phyloP scores from a whole-genome alignment of 2,113 vertebrate genomes.

The Pomatorhinus ruficollis region DNA sequence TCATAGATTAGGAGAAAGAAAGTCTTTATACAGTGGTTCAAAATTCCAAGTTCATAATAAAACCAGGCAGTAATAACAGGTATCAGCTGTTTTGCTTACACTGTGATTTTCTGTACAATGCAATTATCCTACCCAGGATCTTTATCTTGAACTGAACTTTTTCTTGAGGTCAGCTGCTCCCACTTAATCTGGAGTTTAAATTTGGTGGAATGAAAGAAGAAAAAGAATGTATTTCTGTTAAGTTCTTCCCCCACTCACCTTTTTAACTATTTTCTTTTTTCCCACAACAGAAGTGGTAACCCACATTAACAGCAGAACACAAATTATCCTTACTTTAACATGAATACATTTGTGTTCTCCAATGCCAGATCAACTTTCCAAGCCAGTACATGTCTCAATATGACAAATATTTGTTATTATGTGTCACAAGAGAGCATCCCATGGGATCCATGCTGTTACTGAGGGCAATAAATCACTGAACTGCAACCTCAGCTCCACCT shows the following conservation, averaged over 20 bases:
- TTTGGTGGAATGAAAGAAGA: background rate
- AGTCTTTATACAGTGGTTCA: background rate
- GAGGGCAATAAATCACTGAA: background rate
- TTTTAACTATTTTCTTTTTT: background rate
- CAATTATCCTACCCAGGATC: background rate
- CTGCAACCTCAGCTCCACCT: background rate
- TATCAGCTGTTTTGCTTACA: background rate
- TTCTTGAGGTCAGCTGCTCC: background rate
- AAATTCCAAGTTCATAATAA: background rate
- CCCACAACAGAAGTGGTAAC: background rate
- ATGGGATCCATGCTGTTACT: background rate
- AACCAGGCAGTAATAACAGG: background rate
- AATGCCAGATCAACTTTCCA: background rate
- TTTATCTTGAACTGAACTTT: background rate
- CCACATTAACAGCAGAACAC: background rate
- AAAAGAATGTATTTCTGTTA: background rate
- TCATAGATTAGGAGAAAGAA: background rate
- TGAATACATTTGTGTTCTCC: background rate
- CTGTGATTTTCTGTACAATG: background rate
- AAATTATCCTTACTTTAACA: background rate
- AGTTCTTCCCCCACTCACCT: background rate
- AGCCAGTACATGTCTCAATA: background rate
- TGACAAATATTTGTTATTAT: background rate
- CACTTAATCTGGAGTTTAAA: background rate
- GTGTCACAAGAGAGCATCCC: background rate